A percentile compares a stretch with the other conserved stretches of the same genome.
Conservation (phyloP, 2,113 vertebrate genomes). For the Malurus alboscapulatus region DNA sequence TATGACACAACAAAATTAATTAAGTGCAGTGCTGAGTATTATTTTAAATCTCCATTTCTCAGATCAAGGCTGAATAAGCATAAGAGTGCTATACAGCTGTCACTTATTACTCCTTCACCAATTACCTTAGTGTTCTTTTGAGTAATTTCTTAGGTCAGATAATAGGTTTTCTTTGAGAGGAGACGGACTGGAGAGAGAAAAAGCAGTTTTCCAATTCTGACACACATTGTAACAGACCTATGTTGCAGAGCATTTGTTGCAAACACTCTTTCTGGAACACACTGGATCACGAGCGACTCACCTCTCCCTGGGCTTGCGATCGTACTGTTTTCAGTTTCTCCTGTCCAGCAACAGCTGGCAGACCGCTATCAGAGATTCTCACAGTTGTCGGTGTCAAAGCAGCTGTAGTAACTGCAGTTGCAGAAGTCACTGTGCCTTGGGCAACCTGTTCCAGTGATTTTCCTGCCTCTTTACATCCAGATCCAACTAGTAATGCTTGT, state of each 20-base stretch:
- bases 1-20: neutral
- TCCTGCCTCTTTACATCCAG: constrained; percentile 76
- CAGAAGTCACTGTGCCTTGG: constrained; percentile 70
- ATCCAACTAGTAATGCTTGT: constrained; percentile 81
- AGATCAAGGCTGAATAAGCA: neutral
- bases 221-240: neutral
- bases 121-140: neutral
- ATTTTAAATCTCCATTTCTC: neutral
- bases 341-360: constrained; percentile 73
- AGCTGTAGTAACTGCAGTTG: constrained; percentile 77
- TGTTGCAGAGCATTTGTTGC: neutral
- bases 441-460: constrained; percentile 79
- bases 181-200: neutral
- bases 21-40: neutral
- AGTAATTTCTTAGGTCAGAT: neutral
- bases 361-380: constrained; percentile 81
- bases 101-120: neutral
- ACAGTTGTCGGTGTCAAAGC: constrained; percentile 82
- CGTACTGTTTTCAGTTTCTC: constrained; percentile 80
- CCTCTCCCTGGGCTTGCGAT: constrained; percentile 82
- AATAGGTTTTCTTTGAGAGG: neutral
- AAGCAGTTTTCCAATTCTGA: neutral
- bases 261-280: neutral
- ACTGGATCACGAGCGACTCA: constrained; percentile 67
- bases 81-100: neutral